Percentiles rank a stretch among this genome's conserved stretches.
Conservation (phyloP, 1,140 invertebrate genomes). For the Psilanteris sp. region DNA sequence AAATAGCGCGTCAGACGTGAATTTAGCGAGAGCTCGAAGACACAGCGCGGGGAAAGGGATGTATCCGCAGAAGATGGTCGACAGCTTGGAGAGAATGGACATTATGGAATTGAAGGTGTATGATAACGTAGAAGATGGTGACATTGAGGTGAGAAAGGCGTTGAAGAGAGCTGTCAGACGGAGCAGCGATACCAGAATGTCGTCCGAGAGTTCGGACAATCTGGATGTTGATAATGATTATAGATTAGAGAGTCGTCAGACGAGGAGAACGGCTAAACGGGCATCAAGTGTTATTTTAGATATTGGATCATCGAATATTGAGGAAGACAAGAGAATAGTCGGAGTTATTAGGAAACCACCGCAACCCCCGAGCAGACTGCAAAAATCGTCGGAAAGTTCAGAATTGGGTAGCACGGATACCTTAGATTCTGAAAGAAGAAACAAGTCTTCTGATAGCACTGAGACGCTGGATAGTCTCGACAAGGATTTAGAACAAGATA, state of each 20-base stretch:
- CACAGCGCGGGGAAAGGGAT: constrained; percentile 51
- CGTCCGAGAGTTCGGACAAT: constrained; percentile 76
- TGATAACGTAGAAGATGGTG: constrained; percentile 20
- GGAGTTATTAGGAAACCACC: constrained; percentile 60
- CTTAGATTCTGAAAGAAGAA: constrained; percentile 74
- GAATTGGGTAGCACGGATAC: constrained; percentile 77
- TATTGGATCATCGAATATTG: constrained; percentile 56
- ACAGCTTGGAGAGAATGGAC: constrained; percentile 71
- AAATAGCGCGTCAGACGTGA: constrained; percentile 74
- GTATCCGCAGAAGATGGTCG: constrained; percentile 68
- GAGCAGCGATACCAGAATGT: constrained; percentile 62
- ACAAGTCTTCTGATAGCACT: constrained; percentile 75
- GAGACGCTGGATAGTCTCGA: constrained; percentile 78
- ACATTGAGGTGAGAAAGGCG: constrained; percentile 8
- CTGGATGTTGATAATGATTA: constrained; percentile 69
- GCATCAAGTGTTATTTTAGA: constrained; percentile 67
- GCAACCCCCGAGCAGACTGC: constrained; percentile 63
- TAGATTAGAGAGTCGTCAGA: constrained; percentile 55
- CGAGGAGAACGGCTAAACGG: constrained; percentile 64
- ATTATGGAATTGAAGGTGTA: constrained; percentile 13
- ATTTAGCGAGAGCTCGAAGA: constrained; percentile 63
- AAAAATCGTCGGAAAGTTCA: constrained; percentile 78
- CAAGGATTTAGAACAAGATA: constrained; percentile 73
- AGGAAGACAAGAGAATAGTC: constrained; percentile 53
- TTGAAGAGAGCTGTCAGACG: constrained; percentile 19